Percentiles rank a stretch among this genome's conserved stretches.
Evolutionary conservation across 2,113 vertebrate species (phyloP).

Genomic region (Aleadryas rufinucha): DNA sequence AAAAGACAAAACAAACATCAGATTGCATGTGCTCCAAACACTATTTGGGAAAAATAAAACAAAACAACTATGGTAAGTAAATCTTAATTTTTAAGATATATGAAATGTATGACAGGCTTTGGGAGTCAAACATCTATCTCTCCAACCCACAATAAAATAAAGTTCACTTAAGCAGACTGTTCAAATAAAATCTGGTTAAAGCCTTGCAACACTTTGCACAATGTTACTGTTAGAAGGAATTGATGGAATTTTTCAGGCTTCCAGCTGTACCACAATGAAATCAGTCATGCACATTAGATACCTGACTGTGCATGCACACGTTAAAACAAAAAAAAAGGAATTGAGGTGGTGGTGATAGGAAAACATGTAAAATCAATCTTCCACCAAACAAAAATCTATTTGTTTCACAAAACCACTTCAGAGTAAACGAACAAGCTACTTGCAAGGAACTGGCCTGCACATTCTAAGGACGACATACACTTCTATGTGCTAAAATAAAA

Average conservation of each 20-base stretch:
- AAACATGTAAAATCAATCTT: fast-evolving
- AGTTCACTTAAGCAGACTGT: background rate
- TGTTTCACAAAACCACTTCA: background rate
- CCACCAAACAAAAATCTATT: background rate
- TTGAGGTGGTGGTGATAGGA: no score
- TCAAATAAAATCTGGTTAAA: background rate
- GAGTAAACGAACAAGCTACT: background rate
- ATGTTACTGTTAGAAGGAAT: background rate
- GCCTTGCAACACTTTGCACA: background rate
- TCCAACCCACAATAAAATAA: background rate
- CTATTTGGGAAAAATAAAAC: background rate
- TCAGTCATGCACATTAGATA: background rate
- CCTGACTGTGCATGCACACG: background rate
- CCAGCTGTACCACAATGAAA: background rate
- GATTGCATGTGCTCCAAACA: background rate
- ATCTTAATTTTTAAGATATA: background rate
- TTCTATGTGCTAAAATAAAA: background rate
- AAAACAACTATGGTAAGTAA: background rate
- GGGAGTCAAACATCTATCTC: background rate
- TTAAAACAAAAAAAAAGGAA: background rate
- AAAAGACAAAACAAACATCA: background rate
- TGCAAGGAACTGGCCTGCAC: background rate
- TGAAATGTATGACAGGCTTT: background rate
- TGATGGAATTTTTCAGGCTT: background rate
- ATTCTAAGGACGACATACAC: background rate